Evolutionary conservation across 1,140 invertebrate genomes (phyloP).

Genomic region (Pseudomyrmex pallidus): DNA sequence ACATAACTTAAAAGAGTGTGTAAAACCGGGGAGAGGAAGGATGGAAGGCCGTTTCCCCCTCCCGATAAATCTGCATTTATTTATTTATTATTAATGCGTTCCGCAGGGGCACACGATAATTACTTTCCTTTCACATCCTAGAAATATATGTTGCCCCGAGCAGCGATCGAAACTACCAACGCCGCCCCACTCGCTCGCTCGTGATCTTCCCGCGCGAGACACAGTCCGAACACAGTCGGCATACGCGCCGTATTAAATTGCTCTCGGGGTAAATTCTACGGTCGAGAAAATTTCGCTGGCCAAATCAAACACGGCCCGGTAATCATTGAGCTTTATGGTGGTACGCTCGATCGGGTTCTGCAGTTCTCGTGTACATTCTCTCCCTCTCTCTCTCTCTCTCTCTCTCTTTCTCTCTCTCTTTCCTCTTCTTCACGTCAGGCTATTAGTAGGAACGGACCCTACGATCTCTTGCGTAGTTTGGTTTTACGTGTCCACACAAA

Average conservation of each 20-base stretch:
- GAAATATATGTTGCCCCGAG: constrained; percentile 52
- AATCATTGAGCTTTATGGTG: constrained; percentile 57
- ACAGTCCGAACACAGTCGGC: constrained; percentile 35
- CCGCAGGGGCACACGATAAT: constrained; percentile 27
- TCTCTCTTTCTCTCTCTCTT: background rate
- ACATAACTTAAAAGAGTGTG: background rate
- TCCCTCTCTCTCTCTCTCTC: background rate
- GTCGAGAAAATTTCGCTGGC: constrained; percentile 58
- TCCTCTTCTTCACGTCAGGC: background rate
- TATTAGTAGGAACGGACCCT: constrained; percentile 51
- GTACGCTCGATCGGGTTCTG: constrained; percentile 35
- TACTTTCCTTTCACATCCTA: constrained; percentile 53
- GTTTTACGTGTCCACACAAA: constrained; percentile 51
- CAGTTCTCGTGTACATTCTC: background rate
- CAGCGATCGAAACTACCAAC: constrained; percentile 24
- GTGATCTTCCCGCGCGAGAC: constrained; percentile 42
- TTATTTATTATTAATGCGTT: constrained; percentile 53
- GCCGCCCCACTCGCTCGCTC: background rate
- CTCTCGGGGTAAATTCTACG: constrained; percentile 54
- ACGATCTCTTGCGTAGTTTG: constrained; percentile 41
- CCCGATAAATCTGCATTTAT: constrained; percentile 27
- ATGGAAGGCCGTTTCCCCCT: background rate
- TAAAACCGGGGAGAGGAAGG: background rate
- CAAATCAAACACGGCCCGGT: constrained; percentile 56
- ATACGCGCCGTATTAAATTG: constrained; percentile 52